A percentile compares a stretch with the other conserved stretches of the same genome.
Evolutionary conservation across 2,888 invertebrate species (phyloP).

Genomic region (Raillietiella orientalis): DNA sequence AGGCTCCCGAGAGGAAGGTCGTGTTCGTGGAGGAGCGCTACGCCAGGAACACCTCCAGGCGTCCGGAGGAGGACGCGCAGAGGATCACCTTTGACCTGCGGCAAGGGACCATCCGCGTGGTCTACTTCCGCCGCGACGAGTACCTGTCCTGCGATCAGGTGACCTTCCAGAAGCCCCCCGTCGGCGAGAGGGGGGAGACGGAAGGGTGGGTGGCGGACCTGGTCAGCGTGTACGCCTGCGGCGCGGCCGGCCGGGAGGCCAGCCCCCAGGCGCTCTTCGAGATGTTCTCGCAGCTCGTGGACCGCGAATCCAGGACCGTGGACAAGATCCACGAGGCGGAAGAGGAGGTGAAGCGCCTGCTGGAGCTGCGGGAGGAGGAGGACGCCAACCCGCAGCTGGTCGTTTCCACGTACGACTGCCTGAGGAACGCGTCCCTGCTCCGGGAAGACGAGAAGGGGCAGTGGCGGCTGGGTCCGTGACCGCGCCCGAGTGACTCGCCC

Average conservation of each 20-base stretch:
- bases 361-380: conserved; percentile 17
- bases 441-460: no score
- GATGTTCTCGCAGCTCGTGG: conserved; percentile 24
- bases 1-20: not conserved
- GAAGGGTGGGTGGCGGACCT: conserved; percentile 26
- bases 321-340: conserved; percentile 20
- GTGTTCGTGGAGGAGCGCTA: conserved; percentile 26
- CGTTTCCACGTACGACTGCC: conserved; percentile 20
- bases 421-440: conserved; percentile 19
- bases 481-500: no score
- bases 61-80: conserved; percentile 26
- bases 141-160: conserved; percentile 26
- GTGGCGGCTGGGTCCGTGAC: no score
- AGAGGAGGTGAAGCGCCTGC: conserved; percentile 15
- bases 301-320: conserved; percentile 22
- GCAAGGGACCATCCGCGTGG: conserved; percentile 23
- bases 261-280: conserved; percentile 27
- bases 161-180: conserved; percentile 28
- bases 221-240: conserved; percentile 29
- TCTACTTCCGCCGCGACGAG: conserved; percentile 26
- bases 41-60: conserved; percentile 17
- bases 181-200: conserved; percentile 31
- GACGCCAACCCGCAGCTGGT: conserved; percentile 16
- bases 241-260: conserved; percentile 21
- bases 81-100: conserved; percentile 25